Evolutionary conservation across 30 jellyfish, hydroid and myxozoan species (phyloP), one percentile per base, ranked within the genome.

Genomic region (Euphysa ruthae): DNA sequence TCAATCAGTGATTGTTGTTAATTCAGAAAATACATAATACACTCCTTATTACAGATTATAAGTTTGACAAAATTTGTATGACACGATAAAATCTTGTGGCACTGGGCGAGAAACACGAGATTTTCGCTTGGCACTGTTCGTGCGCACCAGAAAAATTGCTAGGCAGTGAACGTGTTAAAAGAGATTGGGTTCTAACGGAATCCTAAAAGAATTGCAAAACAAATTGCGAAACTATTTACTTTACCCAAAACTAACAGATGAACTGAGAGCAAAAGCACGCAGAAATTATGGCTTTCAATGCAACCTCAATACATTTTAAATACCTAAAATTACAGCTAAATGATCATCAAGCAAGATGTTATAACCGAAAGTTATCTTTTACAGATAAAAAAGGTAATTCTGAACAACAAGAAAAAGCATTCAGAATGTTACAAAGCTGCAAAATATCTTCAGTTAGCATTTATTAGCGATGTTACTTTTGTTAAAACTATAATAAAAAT

Each of bases 351-450:
- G 20, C 66, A 52, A 22, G 19, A 14, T 22, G 31, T 14, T 14
- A 14, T 52, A 14, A 15, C 66, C 66, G 15, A 52, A 16, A 52
- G 66, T 12, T 22, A 52, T 0, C 0, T 0, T 52, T 20, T 12
- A 20, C 16, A 52, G 32, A 23, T 52, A 52, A 0, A 21, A 14
- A 52, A 7, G 66, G 66, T 23, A 52, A 21, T 21, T 29, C 14
- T 8, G 65, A 24, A 52, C 65, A 10, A 20, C 65, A 52, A 8
- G 32, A 15, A 52, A 52, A 52, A 52, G 52, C 52, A 38, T 38
- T 38, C n/a, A 38, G 52, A 38, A 38, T 38, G 52, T n/a, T 38
- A 38, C 52, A 38, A 38, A 38, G n/a, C n/a, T n/a, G 65, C 34
- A 52, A 52, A 52, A 52, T 20, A 52, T 12, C 32, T 20, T 52